These are phyloP conservation scores for Euglossa dilemma DNA, from an alignment of 1,140 invertebrate genomes.

Conservation along the genomic window DNA sequence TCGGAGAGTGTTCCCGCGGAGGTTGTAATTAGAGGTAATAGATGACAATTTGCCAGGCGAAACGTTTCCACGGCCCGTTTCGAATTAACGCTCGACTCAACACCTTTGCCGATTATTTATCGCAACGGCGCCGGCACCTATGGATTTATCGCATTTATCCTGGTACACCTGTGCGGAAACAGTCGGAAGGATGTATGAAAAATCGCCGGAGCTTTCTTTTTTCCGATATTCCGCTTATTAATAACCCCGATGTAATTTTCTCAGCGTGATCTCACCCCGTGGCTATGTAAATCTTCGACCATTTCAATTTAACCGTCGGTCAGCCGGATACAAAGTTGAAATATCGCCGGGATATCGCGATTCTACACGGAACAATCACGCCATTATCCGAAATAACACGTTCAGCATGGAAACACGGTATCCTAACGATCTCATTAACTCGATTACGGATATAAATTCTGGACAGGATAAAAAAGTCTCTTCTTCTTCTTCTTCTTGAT, in stretches of 20 bases:
- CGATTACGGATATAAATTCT: background rate
- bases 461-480: no score
- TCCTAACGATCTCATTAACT: slow-evolving; percentile 12
- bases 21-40: background rate
- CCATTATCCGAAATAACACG: background rate
- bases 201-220: no score
- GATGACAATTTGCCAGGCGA: background rate
- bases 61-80: background rate
- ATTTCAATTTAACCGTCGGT: slow-evolving; percentile 38
- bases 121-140: background rate
- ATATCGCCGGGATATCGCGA: background rate
- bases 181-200: background rate
- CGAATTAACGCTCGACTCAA: slow-evolving; percentile 3
- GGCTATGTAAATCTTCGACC: slow-evolving; percentile 10
- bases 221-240: slow-evolving; percentile 35
- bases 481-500: background rate
- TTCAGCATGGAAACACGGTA: background rate
- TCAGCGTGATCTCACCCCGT: slow-evolving; percentile 27
- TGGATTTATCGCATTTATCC: slow-evolving; percentile 26
- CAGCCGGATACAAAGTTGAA: slow-evolving; percentile 23
- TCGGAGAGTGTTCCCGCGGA: background rate
- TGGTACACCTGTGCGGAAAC: slow-evolving; percentile 9
- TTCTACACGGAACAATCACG: background rate
- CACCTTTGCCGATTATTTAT: slow-evolving; percentile 19
- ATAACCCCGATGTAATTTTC: slow-evolving; percentile 37